Conservation (phyloP, 2,888 invertebrate genomes). For the Sphinx pinastri region DNA sequence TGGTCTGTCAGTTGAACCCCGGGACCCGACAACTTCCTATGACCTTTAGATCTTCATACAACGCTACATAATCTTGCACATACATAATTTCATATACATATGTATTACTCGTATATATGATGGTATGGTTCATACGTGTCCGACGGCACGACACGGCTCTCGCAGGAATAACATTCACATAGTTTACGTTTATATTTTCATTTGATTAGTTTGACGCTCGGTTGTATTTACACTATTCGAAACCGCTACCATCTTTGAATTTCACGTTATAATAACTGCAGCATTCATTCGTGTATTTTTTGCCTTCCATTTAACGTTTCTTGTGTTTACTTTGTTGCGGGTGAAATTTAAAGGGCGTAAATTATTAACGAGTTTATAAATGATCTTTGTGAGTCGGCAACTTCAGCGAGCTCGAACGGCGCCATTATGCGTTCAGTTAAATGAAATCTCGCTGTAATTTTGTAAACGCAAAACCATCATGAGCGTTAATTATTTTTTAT, state of each 20-base stretch:
- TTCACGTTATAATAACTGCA: background rate
- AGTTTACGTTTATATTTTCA: background rate
- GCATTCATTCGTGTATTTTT: background rate
- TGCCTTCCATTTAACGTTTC: background rate
- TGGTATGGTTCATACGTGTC: background rate
- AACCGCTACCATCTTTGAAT: background rate
- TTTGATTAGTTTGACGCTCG: background rate
- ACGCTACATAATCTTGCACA: too few species aligned
- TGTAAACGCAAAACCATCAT: background rate
- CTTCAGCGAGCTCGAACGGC: conserved; percentile 3
- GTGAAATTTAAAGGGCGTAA: conserved; percentile 10
- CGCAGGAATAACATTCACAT: background rate
- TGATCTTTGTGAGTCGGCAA: background rate
- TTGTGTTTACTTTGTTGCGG: background rate
- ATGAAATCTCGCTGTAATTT: conserved; percentile 14
- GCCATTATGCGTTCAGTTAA: background rate
- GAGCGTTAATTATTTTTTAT: conserved; percentile 18
- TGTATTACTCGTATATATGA: background rate
- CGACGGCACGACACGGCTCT: background rate
- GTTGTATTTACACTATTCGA: background rate
- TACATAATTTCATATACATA: too few species aligned
- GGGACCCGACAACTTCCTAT: too few species aligned
- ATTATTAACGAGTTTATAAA: conserved; percentile 19
- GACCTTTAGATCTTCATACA: too few species aligned
- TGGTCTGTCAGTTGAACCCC: too few species aligned